These are phyloP conservation scores for Pantala flavescens DNA, from an alignment of 1,140 invertebrate species.

Conservation along the genomic window DNA sequence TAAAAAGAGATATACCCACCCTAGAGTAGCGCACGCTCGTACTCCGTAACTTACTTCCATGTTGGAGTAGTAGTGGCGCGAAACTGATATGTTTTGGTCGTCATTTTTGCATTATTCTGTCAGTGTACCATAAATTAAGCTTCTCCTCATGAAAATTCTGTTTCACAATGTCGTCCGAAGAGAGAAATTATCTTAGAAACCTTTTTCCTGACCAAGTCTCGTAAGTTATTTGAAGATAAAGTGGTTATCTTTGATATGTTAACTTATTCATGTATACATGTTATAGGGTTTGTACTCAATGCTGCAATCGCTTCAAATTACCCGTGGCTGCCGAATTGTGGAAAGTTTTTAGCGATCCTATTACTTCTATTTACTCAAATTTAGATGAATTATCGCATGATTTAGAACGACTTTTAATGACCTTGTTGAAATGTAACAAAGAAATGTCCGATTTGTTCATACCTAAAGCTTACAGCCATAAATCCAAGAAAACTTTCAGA, in stretches of 20 bases:
- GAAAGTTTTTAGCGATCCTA: constrained; percentile 43
- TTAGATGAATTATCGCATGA: constrained; percentile 29
- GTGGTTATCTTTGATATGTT: no score
- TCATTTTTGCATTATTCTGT: no score
- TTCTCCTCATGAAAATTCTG: no score
- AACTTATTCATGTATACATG: background rate
- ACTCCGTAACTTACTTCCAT: no score
- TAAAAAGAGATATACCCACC: no score
- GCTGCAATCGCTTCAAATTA: background rate
- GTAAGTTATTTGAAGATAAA: no score
- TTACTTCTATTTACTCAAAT: constrained; percentile 39
- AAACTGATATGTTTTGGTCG: no score
- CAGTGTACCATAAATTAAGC: no score
- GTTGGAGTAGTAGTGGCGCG: background rate
- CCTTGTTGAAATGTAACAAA: background rate
- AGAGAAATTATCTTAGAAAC: no score
- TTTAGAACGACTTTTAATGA: background rate
- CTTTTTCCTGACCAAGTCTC: no score
- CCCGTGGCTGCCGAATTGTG: constrained; percentile 31
- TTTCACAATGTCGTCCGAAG: no score
- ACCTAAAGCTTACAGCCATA: background rate
- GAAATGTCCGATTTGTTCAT: background rate
- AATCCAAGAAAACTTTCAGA: background rate
- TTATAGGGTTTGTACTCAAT: background rate
- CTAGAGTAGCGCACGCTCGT: no score